These are phyloP conservation scores for Trachythela sp. DNA, from an alignment of 64 coral and sea anemone species.

Conservation along the genomic window DNA sequence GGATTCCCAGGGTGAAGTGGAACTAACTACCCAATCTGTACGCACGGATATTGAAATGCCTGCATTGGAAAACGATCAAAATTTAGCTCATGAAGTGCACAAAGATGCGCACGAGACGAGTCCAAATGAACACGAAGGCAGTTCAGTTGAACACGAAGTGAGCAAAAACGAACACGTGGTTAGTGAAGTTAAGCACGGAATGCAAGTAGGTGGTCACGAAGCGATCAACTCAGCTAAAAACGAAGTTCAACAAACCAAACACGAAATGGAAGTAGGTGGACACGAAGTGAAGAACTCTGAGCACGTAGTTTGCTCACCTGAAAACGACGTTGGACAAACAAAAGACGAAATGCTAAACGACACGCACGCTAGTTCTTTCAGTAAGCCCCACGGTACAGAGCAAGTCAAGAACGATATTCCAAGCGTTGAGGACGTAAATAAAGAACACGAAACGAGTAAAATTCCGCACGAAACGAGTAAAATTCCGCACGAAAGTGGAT, in stretches of 20 bases:
- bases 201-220: background rate
- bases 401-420: too few relatives aligned
- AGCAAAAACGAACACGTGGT: background rate
- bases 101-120: background rate
- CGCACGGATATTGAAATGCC: background rate
- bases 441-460: too few relatives aligned
- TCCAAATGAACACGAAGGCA: background rate
- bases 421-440: too few relatives aligned
- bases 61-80: background rate
- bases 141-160: background rate
- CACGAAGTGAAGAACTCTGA: background rate
- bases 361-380: too few relatives aligned
- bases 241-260: background rate
- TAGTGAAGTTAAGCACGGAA: background rate
- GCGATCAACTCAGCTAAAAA: background rate
- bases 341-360: too few relatives aligned
- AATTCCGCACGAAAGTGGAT: background rate
- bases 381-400: too few relatives aligned
- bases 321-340: too few relatives aligned
- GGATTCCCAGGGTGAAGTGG: background rate
- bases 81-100: background rate
- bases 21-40: background rate
- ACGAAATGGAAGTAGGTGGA: background rate
- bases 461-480: background rate
- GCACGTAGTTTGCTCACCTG: too few relatives aligned